Conservation (phyloP, 2,888 invertebrate genomes). For the Cephus nigrinus region DNA sequence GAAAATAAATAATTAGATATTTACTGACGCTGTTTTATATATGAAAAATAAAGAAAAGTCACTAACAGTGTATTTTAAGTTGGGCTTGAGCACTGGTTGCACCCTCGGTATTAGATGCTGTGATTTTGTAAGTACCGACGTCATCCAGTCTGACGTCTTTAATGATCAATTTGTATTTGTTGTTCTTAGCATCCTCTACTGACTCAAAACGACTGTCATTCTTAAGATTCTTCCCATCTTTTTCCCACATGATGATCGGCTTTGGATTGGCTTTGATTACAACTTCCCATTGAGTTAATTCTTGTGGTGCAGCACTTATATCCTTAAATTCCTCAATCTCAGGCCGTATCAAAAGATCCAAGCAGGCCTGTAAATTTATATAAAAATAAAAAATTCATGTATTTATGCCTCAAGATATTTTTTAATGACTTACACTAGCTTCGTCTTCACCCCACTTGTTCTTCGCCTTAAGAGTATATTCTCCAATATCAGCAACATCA, state of each 20-base stretch:
- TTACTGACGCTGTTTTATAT: slow-evolving; percentile 1
- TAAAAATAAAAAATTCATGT: background rate
- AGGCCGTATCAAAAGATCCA: slow-evolving; percentile 83
- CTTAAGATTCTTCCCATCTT: slow-evolving; percentile 74
- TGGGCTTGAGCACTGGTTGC: slow-evolving; percentile 77
- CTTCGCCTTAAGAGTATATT: slow-evolving; percentile 81
- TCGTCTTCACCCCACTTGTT: slow-evolving; percentile 85
- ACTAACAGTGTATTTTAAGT: slow-evolving; percentile 80
- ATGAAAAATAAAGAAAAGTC: background rate
- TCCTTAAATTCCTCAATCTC: slow-evolving; percentile 83
- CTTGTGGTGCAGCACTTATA: slow-evolving; percentile 79
- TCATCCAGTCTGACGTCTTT: slow-evolving; percentile 79
- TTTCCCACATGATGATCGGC: slow-evolving; percentile 86
- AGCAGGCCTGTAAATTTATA: slow-evolving; percentile 68
- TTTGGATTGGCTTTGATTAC: slow-evolving; percentile 90
- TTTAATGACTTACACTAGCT: slow-evolving; percentile 69
- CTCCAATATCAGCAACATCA: slow-evolving; percentile 78
- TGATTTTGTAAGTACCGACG: slow-evolving; percentile 81
- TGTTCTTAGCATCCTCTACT: slow-evolving; percentile 72
- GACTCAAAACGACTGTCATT: slow-evolving; percentile 72
- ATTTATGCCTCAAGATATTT: background rate
- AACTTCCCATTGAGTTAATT: slow-evolving; percentile 82
- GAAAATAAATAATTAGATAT: slow-evolving; percentile 16
- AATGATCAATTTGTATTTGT: slow-evolving; percentile 78
- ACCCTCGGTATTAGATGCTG: slow-evolving; percentile 82